A percentile compares a stretch with the other conserved stretches of the same genome.
These are phyloP conservation scores for Seira ritae DNA, from an alignment of 2,888 invertebrate species.

Conservation along the genomic window DNA sequence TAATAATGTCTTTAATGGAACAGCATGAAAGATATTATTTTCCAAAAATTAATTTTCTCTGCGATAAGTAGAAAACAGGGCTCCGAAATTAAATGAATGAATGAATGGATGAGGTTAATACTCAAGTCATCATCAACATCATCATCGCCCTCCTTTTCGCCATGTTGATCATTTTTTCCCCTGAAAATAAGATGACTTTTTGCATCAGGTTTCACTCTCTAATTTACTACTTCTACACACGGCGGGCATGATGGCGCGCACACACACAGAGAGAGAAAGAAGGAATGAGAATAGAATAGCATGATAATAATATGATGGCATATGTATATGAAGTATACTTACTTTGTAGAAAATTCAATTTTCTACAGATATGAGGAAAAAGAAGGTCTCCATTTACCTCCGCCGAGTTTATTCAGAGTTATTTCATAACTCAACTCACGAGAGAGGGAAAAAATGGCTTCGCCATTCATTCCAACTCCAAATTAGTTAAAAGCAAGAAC, in stretches of 20 bases:
- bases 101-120: constrained; percentile 9
- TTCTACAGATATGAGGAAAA: neutral
- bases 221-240: neutral
- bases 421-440: constrained; percentile 11
- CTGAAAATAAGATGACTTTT: constrained; percentile 3
- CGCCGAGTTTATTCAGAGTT: neutral
- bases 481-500: neutral
- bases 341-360: neutral
- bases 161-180: constrained; percentile 10
- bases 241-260: neutral
- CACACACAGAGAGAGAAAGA: too few relatives aligned
- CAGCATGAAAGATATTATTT: constrained; percentile 8
- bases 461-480: neutral
- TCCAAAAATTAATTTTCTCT: constrained; percentile 7
- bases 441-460: neutral
- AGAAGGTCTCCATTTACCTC: neutral
- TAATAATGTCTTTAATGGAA: constrained; percentile 1
- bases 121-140: neutral
- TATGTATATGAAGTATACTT: neutral
- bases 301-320: too few relatives aligned
- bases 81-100: neutral
- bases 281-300: too few relatives aligned
- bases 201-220: constrained; percentile 4
- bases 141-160: neutral
- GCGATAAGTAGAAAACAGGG: constrained; percentile 5